Evolutionary conservation across 2,888 invertebrate species (phyloP), one percentile per base, ranked within the genome.

Genomic region (Apantesis nais): DNA sequence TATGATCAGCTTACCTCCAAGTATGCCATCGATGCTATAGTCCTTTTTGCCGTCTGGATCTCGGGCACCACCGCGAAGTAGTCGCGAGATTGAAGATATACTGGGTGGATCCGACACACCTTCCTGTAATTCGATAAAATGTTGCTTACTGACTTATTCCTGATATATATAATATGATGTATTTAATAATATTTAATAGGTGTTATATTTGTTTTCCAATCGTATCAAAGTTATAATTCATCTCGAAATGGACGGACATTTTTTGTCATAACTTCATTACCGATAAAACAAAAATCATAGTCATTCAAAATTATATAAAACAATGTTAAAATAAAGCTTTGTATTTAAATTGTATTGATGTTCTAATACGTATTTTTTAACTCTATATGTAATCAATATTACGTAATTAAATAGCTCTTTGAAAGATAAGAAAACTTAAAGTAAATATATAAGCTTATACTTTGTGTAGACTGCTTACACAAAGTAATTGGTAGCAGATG

Each of bases 21-120:
- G 96, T 79, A 99, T 98, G 41, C 98, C 98, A 88, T 98, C 97
- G 86, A 98, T 98, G 83, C 97, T 98, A 94, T 98, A 98, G 92
- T 98, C 98, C 93, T 97, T 98, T 88, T 98, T 97, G 73, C 97
- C 96, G 85, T 98, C 98, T 65, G 96, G 96, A 85, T 97, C 97
- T 72, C 97, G 96, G n/a, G 97, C 96, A 60, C 97, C 97, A 60
- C 98, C 98, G 9, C 99, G 96, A 67, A 99, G 96, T 67, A 99
- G 96, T 70, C 99, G 96, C 78, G 98, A 98, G 85, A 99, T 99
- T 68, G 99, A 98, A 80, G 98, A 98, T 73, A 99, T 98, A 75
- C 99, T 99, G 41, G 99, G 99, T 12, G 98, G 99, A 91, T 99
- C 99, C 80, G 98, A 98, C 74, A 98, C 96, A 73, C 98, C 98